These are phyloP conservation scores for Marasmarcha lunaedactyla DNA, from an alignment of 2,888 invertebrate species.

Conservation along the genomic window DNA sequence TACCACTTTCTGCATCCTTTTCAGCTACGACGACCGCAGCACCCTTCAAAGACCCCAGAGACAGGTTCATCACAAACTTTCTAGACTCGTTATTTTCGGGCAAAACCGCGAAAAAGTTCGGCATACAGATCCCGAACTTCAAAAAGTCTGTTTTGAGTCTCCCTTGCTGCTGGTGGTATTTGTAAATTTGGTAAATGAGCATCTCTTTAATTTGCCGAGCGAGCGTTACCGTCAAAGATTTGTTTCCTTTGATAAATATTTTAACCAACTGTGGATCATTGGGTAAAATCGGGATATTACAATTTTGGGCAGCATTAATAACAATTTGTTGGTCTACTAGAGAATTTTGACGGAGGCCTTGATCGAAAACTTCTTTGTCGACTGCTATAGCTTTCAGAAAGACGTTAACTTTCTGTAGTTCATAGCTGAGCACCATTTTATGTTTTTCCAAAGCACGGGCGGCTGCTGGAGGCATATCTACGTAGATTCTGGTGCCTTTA, in stretches of 20 bases:
- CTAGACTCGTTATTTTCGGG: conserved; percentile 43
- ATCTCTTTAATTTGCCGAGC: conserved; percentile 48
- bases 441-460: conserved; percentile 41
- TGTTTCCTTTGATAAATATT: conserved; percentile 36
- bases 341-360: conserved; percentile 32
- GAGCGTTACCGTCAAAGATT: conserved; percentile 24
- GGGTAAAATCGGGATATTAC: conserved; percentile 34
- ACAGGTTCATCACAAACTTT: conserved; percentile 34
- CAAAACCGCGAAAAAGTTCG: conserved; percentile 38
- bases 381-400: conserved; percentile 47
- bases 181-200: conserved; percentile 38
- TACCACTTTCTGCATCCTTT: conserved; percentile 26
- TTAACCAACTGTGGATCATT: conserved; percentile 31
- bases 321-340: conserved; percentile 19
- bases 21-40: conserved; percentile 30
- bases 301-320: conserved; percentile 22
- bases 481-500: conserved; percentile 49
- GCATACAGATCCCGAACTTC: conserved; percentile 40
- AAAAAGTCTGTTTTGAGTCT: conserved; percentile 35
- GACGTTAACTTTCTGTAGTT: conserved; percentile 51
- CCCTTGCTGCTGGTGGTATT: conserved; percentile 33
- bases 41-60: conserved; percentile 34
- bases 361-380: conserved; percentile 47
- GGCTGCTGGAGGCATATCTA: conserved; percentile 52
- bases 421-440: conserved; percentile 50